These are phyloP conservation scores for Vesta saturnalis DNA, from an alignment of 2,888 invertebrate species.

Conservation along the genomic window DNA sequence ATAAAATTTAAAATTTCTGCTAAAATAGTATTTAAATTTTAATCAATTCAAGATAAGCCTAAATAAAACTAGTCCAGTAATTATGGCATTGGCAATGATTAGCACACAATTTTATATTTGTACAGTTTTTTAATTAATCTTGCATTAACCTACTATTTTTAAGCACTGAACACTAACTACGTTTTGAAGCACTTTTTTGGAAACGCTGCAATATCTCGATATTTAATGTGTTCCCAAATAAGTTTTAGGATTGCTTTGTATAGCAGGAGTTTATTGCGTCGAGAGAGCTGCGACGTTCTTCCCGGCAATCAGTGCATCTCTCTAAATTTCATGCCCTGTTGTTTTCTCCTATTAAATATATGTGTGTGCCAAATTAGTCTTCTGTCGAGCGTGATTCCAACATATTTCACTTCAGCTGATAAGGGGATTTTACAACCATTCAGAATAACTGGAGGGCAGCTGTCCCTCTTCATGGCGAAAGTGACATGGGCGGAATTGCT, in stretches of 20 bases:
- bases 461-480: background rate
- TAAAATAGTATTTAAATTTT: too few species aligned
- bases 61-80: too few species aligned
- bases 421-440: background rate
- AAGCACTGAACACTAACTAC: too few species aligned
- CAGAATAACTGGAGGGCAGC: background rate
- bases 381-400: background rate
- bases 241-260: background rate
- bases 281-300: background rate
- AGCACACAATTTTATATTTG: too few species aligned
- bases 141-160: too few species aligned
- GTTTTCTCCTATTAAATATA: slow-evolving; percentile 5
- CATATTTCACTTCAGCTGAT: background rate
- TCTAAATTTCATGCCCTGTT: background rate
- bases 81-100: too few species aligned
- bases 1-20: too few species aligned
- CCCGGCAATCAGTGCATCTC: background rate
- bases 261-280: background rate
- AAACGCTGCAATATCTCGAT: too few species aligned
- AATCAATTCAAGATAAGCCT: too few species aligned
- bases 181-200: too few species aligned
- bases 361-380: background rate
- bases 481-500: background rate
- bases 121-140: too few species aligned
- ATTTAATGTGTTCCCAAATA: too few species aligned